Percentiles rank a stretch among this genome's conserved stretches.
phyloP scores from a whole-genome alignment of 2,797 vertebrate species.

The Anableps anableps region DNA sequence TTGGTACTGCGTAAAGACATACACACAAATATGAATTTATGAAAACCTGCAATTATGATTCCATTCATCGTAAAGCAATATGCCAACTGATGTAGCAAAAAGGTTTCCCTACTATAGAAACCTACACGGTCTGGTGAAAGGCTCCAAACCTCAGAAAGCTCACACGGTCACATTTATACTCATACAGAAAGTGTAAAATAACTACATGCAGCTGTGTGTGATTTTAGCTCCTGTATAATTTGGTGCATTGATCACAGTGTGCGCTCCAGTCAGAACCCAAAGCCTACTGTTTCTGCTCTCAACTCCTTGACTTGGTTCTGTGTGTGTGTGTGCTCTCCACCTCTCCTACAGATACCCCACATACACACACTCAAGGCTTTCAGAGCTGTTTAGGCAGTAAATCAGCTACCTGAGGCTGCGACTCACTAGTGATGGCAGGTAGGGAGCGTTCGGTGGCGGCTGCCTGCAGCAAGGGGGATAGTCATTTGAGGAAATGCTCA shows the following conservation, averaged over 20 bases:
- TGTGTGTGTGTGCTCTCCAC: neutral
- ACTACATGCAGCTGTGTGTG: constrained; percentile 27
- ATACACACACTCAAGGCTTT: constrained; percentile 12
- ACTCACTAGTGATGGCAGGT: constrained; percentile 51
- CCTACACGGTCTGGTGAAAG: neutral
- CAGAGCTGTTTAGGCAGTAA: constrained; percentile 41
- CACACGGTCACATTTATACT: neutral
- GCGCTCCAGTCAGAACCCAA: constrained; percentile 21
- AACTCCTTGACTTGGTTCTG: constrained; percentile 3
- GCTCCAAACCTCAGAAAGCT: neutral
- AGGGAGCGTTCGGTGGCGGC: constrained; percentile 27
- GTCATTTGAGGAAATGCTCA: constrained; percentile 50
- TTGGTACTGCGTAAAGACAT: constrained; percentile 75
- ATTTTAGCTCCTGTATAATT: constrained; percentile 35
- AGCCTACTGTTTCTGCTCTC: neutral
- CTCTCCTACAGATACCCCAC: neutral
- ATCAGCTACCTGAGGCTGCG: constrained; percentile 52
- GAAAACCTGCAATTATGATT: constrained; percentile 17
- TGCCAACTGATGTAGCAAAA: neutral
- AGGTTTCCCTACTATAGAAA: neutral
- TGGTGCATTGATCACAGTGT: constrained; percentile 27
- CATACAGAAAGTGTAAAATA: constrained; percentile 3
- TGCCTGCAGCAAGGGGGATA: constrained; percentile 40
- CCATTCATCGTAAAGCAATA: constrained; percentile 13
- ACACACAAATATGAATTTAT: constrained; percentile 21